phyloP scores from a whole-genome alignment of 2,888 invertebrate species.

The Psylliodes chrysocephalus region DNA sequence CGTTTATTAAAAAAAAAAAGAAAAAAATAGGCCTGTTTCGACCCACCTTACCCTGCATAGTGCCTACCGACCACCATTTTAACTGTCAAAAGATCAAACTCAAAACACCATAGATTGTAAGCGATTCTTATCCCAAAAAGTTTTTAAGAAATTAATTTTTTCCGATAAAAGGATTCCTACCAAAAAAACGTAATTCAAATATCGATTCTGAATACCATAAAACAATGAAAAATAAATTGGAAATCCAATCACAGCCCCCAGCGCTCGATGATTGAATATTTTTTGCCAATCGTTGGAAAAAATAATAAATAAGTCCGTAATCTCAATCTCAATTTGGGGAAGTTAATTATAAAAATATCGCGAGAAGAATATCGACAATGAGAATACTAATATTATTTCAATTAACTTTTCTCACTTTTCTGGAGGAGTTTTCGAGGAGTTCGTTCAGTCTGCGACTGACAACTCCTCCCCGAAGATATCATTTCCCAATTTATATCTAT shows the following conservation, averaged over 20 bases:
- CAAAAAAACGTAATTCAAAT: no score
- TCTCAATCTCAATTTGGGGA: conserved; percentile 59
- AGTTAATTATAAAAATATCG: conserved; percentile 59
- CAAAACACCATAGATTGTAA: no score
- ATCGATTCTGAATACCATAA: no score
- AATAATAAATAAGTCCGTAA: conserved; percentile 33
- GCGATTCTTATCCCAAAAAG: no score
- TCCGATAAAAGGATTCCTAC: no score
- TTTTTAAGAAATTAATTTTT: no score
- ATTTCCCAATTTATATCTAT: conserved; percentile 62
- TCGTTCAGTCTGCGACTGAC: conserved; percentile 57
- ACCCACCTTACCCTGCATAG: no score
- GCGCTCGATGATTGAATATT: conserved; percentile 27
- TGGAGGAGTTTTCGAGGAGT: conserved; percentile 60
- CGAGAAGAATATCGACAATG: conserved; percentile 57
- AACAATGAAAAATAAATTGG: conserved; percentile 29
- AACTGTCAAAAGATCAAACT: no score
- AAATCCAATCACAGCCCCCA: conserved; percentile 26
- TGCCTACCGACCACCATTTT: no score
- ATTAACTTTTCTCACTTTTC: conserved; percentile 58
- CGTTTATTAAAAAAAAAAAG: no score
- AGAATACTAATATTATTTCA: conserved; percentile 62
- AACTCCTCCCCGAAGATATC: conserved; percentile 58
- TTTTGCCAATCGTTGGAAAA: conserved; percentile 3
- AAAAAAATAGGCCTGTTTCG: no score